phyloP scores from a whole-genome alignment of 2,113 vertebrate species.

The Corvus hawaiiensis region DNA sequence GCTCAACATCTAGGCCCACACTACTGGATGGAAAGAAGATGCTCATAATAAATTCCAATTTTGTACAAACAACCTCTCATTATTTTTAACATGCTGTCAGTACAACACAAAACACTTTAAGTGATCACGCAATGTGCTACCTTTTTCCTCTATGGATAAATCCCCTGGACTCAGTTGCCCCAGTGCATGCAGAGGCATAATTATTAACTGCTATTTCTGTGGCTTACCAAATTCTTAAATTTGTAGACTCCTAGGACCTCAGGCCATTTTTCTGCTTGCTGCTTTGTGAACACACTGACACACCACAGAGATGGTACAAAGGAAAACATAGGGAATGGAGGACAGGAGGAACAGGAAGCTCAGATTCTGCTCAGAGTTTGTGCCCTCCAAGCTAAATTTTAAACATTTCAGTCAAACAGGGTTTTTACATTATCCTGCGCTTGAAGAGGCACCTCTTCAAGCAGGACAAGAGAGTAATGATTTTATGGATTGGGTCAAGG shows the following conservation, averaged over 20 bases:
- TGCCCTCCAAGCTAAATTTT: not conserved
- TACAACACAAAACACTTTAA: not conserved
- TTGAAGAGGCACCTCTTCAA: not conserved
- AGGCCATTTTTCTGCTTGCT: not conserved
- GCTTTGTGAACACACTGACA: not conserved
- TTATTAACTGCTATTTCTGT: not conserved
- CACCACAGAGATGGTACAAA: not conserved
- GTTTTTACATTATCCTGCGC: not conserved
- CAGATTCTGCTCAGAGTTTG: not conserved
- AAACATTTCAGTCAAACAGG: not conserved
- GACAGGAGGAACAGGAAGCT: not conserved
- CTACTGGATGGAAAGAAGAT: not conserved
- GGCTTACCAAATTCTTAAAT: not conserved
- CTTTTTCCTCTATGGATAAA: not conserved
- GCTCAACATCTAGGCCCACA: not conserved
- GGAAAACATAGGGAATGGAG: not conserved
- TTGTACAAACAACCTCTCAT: not conserved
- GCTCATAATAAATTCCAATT: not conserved
- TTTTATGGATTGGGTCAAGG: not conserved
- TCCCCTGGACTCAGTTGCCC: not conserved
- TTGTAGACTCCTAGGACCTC: not conserved
- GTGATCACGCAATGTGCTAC: not conserved
- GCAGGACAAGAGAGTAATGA: not conserved
- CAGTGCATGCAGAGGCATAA: not conserved
- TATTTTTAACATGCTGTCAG: not conserved